Evolutionary conservation across 2,888 invertebrate genomes (phyloP), one percentile per base, ranked within the genome.

Genomic region (Barypeithes pellucidus): DNA sequence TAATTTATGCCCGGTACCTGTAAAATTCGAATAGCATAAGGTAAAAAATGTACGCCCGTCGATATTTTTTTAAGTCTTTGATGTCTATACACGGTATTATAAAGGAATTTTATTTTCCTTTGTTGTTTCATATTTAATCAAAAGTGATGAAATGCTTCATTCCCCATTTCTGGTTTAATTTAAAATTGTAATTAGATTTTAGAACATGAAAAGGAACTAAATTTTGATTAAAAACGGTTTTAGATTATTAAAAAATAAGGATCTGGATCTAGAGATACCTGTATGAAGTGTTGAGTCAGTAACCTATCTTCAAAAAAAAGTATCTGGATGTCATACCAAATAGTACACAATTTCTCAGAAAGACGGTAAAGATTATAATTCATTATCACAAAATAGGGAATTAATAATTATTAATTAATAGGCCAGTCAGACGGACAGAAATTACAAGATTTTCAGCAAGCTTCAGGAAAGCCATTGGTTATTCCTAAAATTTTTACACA

Each of bases 51-150:
- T 45, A 45, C 9, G 20, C 61, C 61, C 43, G 57, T 67, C 57
- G 59, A 67, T 67, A 54, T 67, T 54, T 67, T 67, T 65, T 67
- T 45, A 67, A 67, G 67, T 57, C 67, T 67, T 67, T 67, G 67
- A 67, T 67, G 59, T 57, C 61, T 61, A 43, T 61, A 29, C 61
- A 24, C 45, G 61, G 67, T 43, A 41, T 41, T 67, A 67, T 57
- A 67, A 67, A 67, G 59, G 67, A 67, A 67, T 67, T 67, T 52
- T 67, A 41, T 67, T 67, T 57, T 67, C 57, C 57, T 67, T 57
- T 67, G 67, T 67, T 67, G 54, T 67, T 67, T 18, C 67, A 67
- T 67, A 67, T 67, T 67, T 67, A 67, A 67, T 67, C 67, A 67
- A 67, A 67, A 67, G 41, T 59, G 67, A 67, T 67, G 67, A 67